Evolutionary conservation across 2,888 invertebrate species (phyloP).

Genomic region (Standfussiana lucernea): DNA sequence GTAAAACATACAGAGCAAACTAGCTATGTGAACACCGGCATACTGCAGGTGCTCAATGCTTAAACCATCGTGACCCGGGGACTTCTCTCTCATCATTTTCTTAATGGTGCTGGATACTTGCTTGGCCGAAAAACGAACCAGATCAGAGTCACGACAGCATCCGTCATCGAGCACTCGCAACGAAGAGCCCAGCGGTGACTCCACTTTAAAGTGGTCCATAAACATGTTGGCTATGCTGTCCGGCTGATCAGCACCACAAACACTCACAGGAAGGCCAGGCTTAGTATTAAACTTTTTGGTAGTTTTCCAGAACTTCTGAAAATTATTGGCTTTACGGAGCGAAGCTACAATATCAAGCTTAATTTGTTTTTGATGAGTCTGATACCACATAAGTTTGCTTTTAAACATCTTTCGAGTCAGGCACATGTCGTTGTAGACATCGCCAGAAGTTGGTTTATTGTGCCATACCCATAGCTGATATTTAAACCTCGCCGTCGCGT

Average conservation of each 20-base stretch:
- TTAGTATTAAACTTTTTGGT: too few species aligned
- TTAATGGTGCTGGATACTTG: neutral
- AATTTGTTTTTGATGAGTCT: neutral
- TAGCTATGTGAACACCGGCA: conserved; percentile 1
- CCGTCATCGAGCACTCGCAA: neutral
- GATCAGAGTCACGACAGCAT: neutral
- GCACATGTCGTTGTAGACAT: neutral
- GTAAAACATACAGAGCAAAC: conserved; percentile 24
- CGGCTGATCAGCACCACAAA: too few species aligned
- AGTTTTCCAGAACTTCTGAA: too few species aligned
- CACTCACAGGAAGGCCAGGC: too few species aligned
- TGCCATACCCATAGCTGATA: neutral
- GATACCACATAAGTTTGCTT: neutral
- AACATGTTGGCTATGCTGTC: neutral
- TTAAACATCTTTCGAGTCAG: neutral
- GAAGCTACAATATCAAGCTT: too few species aligned
- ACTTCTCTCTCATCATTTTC: too few species aligned
- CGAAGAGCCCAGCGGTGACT: neutral
- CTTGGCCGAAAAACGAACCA: neutral
- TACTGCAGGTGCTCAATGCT: neutral
- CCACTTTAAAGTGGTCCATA: too few species aligned
- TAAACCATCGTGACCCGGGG: too few species aligned
- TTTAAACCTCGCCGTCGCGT: too few species aligned
- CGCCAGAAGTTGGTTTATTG: neutral
- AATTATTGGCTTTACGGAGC: too few species aligned